These are phyloP conservation scores for Rhingia campestris DNA, from an alignment of 2,888 invertebrate species.

Conservation along the genomic window DNA sequence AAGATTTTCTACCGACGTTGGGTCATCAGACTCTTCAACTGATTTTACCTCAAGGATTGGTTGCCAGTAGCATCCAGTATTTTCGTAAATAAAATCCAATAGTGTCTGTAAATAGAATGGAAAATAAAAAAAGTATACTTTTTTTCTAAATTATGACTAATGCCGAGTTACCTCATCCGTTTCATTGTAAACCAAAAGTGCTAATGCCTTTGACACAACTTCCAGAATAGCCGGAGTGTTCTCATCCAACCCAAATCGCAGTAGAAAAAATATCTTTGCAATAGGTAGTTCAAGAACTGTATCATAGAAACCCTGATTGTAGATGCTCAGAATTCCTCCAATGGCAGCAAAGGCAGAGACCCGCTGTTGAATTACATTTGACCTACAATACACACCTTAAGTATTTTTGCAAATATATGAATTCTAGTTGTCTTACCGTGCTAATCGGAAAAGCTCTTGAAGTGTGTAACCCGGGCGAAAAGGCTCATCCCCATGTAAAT, in stretches of 20 bases:
- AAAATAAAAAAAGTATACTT: not conserved
- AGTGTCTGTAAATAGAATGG: slow-evolving; percentile 82
- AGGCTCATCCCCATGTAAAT: slow-evolving; percentile 97
- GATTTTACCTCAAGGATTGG: slow-evolving; percentile 84
- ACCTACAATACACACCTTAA: slow-evolving; percentile 81
- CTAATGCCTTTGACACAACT: slow-evolving; percentile 89
- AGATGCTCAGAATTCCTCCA: slow-evolving; percentile 89
- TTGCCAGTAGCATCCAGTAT: slow-evolving; percentile 86
- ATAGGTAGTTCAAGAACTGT: slow-evolving; percentile 89
- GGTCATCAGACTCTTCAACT: slow-evolving; percentile 78
- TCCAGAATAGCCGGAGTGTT: slow-evolving; percentile 88
- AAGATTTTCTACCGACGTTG: slow-evolving; percentile 83
- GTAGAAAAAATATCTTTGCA: slow-evolving; percentile 90
- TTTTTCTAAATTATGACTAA: not conserved
- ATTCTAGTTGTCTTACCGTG: slow-evolving; percentile 82
- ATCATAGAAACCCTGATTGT: slow-evolving; percentile 90
- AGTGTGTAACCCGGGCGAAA: slow-evolving; percentile 95
- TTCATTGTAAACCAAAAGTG: slow-evolving; percentile 89
- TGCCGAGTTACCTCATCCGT: slow-evolving; percentile 87
- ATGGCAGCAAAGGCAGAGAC: slow-evolving; percentile 90
- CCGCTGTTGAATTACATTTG: slow-evolving; percentile 92
- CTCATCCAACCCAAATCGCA: slow-evolving; percentile 94
- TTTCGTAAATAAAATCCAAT: slow-evolving; percentile 87
- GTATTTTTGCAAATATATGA: not conserved
- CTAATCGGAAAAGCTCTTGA: slow-evolving; percentile 92